phyloP scores from a whole-genome alignment of 2,888 invertebrate species.

The Dryococelus australis region DNA sequence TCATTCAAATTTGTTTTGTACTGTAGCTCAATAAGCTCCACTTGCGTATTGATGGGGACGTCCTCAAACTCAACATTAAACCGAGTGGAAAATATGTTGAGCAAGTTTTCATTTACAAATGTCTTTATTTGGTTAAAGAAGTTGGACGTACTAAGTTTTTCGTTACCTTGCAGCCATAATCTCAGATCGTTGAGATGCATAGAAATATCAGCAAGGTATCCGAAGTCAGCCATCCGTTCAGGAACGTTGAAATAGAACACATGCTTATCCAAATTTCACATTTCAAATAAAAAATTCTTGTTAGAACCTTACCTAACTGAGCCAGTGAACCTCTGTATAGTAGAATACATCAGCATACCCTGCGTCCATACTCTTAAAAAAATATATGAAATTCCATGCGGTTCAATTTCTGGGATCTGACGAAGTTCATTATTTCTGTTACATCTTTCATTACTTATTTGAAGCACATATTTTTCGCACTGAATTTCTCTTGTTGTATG shows the following conservation, averaged over 20 bases:
- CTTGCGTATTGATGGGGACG: not conserved
- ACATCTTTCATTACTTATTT: slow-evolving; percentile 34
- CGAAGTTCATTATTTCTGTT: slow-evolving; percentile 29
- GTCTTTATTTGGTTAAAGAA: not conserved
- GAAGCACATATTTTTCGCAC: slow-evolving; percentile 35
- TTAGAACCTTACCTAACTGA: slow-evolving; percentile 25
- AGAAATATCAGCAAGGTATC: not conserved
- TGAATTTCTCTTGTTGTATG: slow-evolving; percentile 35
- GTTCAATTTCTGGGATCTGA: slow-evolving; percentile 23
- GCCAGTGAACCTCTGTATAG: slow-evolving; percentile 17
- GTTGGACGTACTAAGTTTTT: not conserved
- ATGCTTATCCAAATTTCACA: slow-evolving; percentile 12
- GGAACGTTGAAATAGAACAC: not conserved
- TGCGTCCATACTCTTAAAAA: not conserved
- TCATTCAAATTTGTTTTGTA: not conserved
- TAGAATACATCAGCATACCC: slow-evolving; percentile 27
- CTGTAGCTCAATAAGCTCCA: slow-evolving; percentile 12
- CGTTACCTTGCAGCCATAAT: not conserved
- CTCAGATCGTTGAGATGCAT: not conserved
- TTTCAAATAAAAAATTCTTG: slow-evolving; percentile 16
- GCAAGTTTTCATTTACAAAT: not conserved
- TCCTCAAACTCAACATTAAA: not conserved
- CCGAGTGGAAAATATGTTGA: slow-evolving; percentile 13
- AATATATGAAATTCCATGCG: not conserved
- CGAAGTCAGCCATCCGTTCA: not conserved